Evolutionary conservation across 2,888 invertebrate genomes (phyloP).

Genomic region (Stenodema calcarata): DNA sequence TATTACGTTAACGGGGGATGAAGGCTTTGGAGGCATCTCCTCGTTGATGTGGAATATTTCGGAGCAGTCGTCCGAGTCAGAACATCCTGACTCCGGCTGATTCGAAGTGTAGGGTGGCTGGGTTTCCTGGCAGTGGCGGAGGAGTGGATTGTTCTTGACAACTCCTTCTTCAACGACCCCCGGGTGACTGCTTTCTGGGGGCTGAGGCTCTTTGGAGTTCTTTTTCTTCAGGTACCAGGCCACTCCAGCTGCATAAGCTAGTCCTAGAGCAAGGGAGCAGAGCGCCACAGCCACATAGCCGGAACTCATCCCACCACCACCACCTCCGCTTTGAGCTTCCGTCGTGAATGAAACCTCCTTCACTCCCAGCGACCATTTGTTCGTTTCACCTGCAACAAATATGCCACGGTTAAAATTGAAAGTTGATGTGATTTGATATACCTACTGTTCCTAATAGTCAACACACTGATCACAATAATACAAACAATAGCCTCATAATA

Average conservation of each 20-base stretch:
- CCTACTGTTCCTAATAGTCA: no score
- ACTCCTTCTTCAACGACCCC: constrained; percentile 67
- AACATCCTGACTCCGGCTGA: constrained; percentile 65
- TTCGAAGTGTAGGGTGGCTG: constrained; percentile 59
- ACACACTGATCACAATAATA: no score
- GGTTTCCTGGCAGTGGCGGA: constrained; percentile 65
- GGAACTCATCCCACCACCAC: constrained; percentile 62
- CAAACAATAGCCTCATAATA: no score
- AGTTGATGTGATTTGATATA: no score
- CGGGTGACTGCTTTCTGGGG: constrained; percentile 20
- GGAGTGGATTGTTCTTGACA: constrained; percentile 79
- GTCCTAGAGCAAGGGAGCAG: constrained; percentile 81
- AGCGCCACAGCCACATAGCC: constrained; percentile 86
- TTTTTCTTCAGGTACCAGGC: constrained; percentile 68
- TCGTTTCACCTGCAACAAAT: constrained; percentile 48
- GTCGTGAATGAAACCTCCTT: constrained; percentile 79
- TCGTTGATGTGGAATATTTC: constrained; percentile 49
- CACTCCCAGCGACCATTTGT: constrained; percentile 63
- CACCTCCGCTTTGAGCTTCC: constrained; percentile 58
- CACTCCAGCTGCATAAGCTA: constrained; percentile 86
- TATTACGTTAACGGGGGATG: constrained; percentile 17
- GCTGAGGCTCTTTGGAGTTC: constrained; percentile 39
- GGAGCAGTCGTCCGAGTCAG: constrained; percentile 68
- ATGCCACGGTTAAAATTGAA: no score
- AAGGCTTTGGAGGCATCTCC: not conserved